Evolutionary conservation across 1,140 invertebrate genomes (phyloP).

Genomic region (Drosophila bocqueti): DNA sequence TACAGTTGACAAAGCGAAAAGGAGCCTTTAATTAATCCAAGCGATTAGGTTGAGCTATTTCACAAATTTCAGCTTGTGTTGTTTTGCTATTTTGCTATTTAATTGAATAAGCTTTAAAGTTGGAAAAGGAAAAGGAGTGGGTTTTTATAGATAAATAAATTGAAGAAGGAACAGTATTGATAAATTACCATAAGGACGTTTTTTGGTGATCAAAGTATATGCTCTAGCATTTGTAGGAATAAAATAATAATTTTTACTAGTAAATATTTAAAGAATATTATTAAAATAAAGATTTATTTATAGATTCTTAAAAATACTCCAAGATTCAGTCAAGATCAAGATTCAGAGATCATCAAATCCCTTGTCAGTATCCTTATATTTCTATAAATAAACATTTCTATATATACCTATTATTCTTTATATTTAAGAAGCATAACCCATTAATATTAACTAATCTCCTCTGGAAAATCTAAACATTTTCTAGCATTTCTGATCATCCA

Average conservation of each 20-base stretch:
- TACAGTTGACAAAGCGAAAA: background rate
- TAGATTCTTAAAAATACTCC: too few relatives aligned
- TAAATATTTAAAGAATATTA: too few relatives aligned
- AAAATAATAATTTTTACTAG: too few relatives aligned
- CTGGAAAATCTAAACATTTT: background rate
- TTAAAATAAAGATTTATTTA: too few relatives aligned
- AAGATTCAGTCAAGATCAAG: too few relatives aligned
- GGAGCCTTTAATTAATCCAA: slow-evolving; percentile 30
- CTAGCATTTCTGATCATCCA: slow-evolving; percentile 1
- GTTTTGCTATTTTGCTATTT: background rate
- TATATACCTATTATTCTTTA: too few relatives aligned
- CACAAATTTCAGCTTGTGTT: background rate
- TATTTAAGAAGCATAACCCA: background rate
- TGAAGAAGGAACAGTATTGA: background rate
- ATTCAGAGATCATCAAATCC: too few relatives aligned
- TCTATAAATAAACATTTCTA: too few relatives aligned
- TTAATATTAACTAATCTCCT: background rate
- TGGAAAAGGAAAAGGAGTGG: background rate
- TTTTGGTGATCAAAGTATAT: too few relatives aligned
- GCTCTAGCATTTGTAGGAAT: too few relatives aligned
- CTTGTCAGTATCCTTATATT: too few relatives aligned
- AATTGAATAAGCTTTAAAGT: background rate
- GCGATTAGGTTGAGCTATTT: background rate
- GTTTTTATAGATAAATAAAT: background rate
- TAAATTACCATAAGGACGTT: too few relatives aligned